Conservation (phyloP, 1,140 invertebrate genomes). For the Lanistes nyassanus region DNA sequence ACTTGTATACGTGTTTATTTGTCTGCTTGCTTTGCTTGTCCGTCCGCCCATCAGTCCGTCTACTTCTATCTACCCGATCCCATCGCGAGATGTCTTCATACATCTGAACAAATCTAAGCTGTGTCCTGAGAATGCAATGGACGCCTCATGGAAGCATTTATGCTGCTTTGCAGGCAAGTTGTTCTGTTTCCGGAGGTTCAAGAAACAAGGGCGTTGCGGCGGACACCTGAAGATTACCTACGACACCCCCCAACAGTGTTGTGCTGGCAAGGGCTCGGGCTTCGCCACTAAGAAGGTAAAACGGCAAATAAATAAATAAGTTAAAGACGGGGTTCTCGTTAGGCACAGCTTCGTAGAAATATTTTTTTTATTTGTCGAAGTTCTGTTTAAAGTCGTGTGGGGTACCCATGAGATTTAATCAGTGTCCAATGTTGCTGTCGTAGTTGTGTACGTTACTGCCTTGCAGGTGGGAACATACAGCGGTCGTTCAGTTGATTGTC, state of each 20-base stretch:
- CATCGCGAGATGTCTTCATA: no score
- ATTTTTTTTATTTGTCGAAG: not conserved
- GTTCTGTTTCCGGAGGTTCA: constrained; percentile 43
- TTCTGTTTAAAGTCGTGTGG: not conserved
- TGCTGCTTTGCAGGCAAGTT: constrained; percentile 33
- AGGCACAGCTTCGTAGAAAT: no score
- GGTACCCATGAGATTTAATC: not conserved
- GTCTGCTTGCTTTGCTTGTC: no score
- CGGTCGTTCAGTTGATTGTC: not conserved
- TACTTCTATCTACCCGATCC: no score
- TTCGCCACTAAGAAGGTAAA: constrained; percentile 40
- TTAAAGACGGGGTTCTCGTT: no score
- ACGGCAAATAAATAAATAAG: no score
- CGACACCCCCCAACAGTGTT: constrained; percentile 39
- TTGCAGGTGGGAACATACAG: constrained; percentile 1
- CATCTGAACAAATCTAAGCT: no score
- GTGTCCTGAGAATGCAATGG: no score
- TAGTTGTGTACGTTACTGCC: not conserved
- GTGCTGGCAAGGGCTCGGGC: constrained; percentile 38
- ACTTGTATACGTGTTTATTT: no score
- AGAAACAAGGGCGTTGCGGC: constrained; percentile 38
- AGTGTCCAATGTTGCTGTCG: not conserved
- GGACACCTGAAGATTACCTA: constrained; percentile 39
- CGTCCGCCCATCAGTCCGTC: no score
- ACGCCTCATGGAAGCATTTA: no score